Conservation (phyloP, 1,140 invertebrate species). For the Drosophila truncata region DNA sequence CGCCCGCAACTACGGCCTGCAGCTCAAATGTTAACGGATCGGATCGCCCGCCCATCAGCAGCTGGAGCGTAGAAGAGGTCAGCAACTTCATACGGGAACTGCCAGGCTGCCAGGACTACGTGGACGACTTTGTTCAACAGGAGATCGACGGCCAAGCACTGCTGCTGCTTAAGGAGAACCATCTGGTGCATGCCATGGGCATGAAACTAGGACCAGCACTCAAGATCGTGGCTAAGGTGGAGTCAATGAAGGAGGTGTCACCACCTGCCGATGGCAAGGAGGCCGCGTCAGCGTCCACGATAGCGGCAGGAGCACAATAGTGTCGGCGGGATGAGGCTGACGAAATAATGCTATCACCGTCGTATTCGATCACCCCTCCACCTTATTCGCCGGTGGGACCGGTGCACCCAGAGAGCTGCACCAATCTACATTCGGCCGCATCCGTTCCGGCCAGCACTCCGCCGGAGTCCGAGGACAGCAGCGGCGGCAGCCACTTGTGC, state of each 20-base stretch:
- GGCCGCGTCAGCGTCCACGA: constrained; percentile 3
- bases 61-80: constrained; percentile 89
- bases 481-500: constrained; percentile 29
- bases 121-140: constrained; percentile 97
- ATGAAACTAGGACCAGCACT: constrained; percentile 98
- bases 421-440: background rate
- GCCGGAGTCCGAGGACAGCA: constrained; percentile 33
- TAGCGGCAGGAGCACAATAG: constrained; percentile 49
- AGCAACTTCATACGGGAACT: constrained; percentile 95
- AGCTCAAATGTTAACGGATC: constrained; percentile 2
- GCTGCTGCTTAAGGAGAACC: constrained; percentile 97
- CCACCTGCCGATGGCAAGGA: constrained; percentile 56
- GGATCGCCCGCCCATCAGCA: constrained; percentile 63
- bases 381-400: constrained; percentile 51
- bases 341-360: constrained; percentile 33
- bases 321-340: constrained; percentile 18
- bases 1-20: no score
- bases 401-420: background rate
- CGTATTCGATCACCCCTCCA: constrained; percentile 60
- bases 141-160: constrained; percentile 98
- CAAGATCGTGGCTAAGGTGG: constrained; percentile 93
- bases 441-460: constrained; percentile 6
- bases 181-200: constrained; percentile 96
- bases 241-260: constrained; percentile 82
- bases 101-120: constrained; percentile 96